Percentiles rank a stretch among this genome's conserved stretches.
These are phyloP conservation scores for Motacilla tschutschensis DNA, from an alignment of 2,113 vertebrate species.

Conservation along the genomic window DNA sequence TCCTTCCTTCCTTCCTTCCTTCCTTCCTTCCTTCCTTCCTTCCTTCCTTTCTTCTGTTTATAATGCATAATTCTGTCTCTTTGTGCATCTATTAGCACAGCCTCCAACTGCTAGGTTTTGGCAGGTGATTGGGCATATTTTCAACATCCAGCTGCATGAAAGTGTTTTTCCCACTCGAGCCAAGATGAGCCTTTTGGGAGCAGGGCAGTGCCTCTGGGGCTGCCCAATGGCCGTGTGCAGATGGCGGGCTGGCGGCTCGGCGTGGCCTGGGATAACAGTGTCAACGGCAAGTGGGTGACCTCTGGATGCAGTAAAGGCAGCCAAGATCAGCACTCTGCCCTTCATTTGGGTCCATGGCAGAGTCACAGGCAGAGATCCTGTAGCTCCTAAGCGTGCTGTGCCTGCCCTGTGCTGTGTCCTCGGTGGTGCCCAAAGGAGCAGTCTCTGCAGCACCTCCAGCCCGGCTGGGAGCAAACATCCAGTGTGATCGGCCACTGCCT, in stretches of 20 bases:
- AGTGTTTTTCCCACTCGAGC: neutral
- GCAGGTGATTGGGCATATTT: neutral
- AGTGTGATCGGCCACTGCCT: accelerated
- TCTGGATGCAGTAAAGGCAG: neutral
- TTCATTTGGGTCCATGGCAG: accelerated
- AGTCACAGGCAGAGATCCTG: neutral
- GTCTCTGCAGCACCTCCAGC: neutral
- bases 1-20: too few relatives aligned
- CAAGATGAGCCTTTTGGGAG: neutral
- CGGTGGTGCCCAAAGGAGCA: accelerated
- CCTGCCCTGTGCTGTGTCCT: neutral
- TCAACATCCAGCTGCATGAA: neutral
- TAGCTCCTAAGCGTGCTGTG: accelerated
- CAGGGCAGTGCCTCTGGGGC: neutral
- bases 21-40: too few relatives aligned
- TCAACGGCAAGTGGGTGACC: accelerated
- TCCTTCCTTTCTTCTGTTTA: too few relatives aligned
- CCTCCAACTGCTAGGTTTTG: neutral
- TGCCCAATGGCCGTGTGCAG: accelerated
- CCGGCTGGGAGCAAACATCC: accelerated
- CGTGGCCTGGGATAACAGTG: neutral
- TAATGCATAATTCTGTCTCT: neutral
- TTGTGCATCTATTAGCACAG: neutral
- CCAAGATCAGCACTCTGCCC: neutral
- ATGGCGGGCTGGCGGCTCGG: accelerated